Conservation (phyloP, 2,797 vertebrate species). For the Sarcoramphus papa region DNA sequence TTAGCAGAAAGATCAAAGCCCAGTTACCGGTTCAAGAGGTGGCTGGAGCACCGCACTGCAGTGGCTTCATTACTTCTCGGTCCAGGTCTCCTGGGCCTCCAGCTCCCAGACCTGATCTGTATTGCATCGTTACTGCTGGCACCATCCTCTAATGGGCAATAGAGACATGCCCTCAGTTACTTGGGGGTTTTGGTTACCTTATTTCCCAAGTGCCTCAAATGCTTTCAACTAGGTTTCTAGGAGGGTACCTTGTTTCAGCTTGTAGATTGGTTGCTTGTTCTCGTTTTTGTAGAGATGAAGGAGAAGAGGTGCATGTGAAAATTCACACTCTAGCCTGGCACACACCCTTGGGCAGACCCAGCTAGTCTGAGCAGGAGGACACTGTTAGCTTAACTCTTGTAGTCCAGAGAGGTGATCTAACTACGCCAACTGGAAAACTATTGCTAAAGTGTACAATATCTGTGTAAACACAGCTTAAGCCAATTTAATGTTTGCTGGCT, state of each 20-base stretch:
- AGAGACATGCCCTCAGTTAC: not conserved
- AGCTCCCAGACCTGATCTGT: not conserved
- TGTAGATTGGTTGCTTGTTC: not conserved
- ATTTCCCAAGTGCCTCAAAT: not conserved
- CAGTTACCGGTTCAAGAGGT: not conserved
- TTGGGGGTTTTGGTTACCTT: rapidly evolving
- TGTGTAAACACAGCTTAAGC: not conserved
- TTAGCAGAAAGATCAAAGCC: not conserved
- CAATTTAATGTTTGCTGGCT: not conserved
- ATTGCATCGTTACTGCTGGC: not conserved
- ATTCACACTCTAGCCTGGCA: not conserved
- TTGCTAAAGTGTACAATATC: not conserved
- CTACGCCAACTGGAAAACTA: not conserved
- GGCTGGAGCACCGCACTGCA: rapidly evolving
- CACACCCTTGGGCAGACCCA: not conserved
- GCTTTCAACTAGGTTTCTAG: not conserved
- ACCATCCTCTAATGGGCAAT: not conserved
- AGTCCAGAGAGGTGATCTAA: not conserved
- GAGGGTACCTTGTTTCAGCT: not conserved
- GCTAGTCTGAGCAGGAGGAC: not conserved
- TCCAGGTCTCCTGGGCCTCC: not conserved
- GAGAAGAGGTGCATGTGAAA: not conserved
- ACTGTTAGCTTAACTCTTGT: not conserved
- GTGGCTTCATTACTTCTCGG: not conserved
- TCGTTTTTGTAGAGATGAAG: not conserved